Evolutionary conservation across 2,888 invertebrate genomes (phyloP).

Genomic region (Cetonia aurata): DNA sequence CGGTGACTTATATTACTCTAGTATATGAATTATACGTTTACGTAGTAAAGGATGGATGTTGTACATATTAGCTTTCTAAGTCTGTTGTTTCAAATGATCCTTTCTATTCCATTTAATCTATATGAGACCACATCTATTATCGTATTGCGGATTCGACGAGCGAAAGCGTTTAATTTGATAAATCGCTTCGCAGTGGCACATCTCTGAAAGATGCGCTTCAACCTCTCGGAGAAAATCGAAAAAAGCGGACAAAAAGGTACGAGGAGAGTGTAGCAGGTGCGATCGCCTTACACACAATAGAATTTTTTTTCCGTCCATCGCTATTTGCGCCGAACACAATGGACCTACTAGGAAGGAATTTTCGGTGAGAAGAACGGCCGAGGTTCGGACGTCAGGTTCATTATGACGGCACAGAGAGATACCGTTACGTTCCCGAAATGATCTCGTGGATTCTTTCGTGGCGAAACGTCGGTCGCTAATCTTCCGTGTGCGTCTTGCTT

Average conservation of each 20-base stretch:
- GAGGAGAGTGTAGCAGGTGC: slow-evolving; percentile 31
- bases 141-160: slow-evolving; percentile 8
- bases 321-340: slow-evolving; percentile 36
- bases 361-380: background rate
- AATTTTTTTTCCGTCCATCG: slow-evolving; percentile 17
- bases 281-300: slow-evolving; percentile 32
- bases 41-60: too few species aligned
- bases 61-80: too few species aligned
- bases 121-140: background rate
- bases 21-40: too few species aligned
- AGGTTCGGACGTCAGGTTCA: slow-evolving; percentile 25
- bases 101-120: background rate
- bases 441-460: slow-evolving; percentile 18
- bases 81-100: too few species aligned
- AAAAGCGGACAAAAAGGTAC: slow-evolving; percentile 12
- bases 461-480: background rate
- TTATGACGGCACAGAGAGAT: slow-evolving; percentile 27
- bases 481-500: slow-evolving; percentile 4
- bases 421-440: slow-evolving; percentile 37
- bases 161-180: slow-evolving; percentile 25
- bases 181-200: slow-evolving; percentile 6
- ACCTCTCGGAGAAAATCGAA: slow-evolving; percentile 1
- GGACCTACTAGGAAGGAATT: slow-evolving; percentile 20
- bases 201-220: slow-evolving; percentile 8
- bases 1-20: too few species aligned